phyloP scores from a whole-genome alignment of 2,113 vertebrate species.

The Columba livia region DNA sequence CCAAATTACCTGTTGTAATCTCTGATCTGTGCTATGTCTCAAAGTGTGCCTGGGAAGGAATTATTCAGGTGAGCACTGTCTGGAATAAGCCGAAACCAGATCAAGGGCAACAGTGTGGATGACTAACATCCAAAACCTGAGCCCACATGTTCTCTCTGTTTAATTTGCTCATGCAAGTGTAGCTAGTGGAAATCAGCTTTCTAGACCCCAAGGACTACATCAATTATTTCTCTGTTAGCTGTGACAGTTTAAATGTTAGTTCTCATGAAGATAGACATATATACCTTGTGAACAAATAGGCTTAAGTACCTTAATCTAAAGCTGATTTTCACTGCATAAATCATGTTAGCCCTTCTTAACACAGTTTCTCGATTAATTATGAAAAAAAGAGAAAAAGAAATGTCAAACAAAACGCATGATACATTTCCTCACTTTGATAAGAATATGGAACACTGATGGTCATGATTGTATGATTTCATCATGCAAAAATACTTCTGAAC shows the following conservation, averaged over 20 bases:
- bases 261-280: not conserved
- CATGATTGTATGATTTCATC: not conserved
- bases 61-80: not conserved
- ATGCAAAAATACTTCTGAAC: not conserved
- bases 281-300: not conserved
- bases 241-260: not conserved
- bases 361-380: not conserved
- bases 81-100: not conserved
- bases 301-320: not conserved
- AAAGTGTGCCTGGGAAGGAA: not conserved
- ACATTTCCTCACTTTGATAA: not conserved
- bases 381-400: not conserved
- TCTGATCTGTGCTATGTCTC: not conserved
- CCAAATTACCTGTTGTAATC: not conserved
- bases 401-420: not conserved
- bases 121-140: not conserved
- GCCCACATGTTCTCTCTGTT: not conserved
- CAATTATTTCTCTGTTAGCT: not conserved
- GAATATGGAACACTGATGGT: not conserved
- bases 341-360: not conserved
- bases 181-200: not conserved
- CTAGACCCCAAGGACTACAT: not conserved
- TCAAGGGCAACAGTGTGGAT: rapidly evolving
- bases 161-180: not conserved
- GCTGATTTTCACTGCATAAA: not conserved